Conservation (phyloP, 1,140 invertebrate genomes). For the Drosophila kanapiae region DNA sequence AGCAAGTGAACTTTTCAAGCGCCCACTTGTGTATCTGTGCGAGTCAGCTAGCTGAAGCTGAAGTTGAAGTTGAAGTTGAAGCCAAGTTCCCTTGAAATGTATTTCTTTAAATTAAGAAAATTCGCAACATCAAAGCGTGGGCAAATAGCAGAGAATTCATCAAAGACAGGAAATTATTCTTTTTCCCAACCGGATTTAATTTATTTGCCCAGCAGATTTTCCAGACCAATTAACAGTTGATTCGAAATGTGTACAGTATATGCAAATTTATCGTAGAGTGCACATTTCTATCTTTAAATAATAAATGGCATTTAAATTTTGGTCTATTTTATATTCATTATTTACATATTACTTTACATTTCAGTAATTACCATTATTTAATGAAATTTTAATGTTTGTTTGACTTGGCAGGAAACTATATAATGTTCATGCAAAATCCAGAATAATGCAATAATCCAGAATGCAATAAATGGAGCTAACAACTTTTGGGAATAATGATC, state of each 20-base stretch:
- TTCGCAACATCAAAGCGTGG: not conserved
- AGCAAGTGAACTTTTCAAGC: conserved; percentile 28
- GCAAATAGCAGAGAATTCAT: not conserved
- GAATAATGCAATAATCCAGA: no score
- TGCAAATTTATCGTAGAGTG: no score
- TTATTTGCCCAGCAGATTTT: conserved; percentile 14
- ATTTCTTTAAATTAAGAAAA: conserved; percentile 12
- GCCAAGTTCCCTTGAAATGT: not conserved
- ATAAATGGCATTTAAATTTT: not conserved
- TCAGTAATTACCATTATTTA: no score
- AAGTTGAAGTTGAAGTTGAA: not conserved
- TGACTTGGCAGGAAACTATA: not conserved
- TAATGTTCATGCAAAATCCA: not conserved
- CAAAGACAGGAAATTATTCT: conserved; percentile 16
- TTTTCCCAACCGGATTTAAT: conserved; percentile 10
- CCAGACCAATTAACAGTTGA: conserved; percentile 15
- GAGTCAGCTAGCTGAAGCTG: not conserved
- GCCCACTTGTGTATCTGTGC: conserved; percentile 8
- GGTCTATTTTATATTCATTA: no score
- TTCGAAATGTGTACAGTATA: conserved; percentile 5
- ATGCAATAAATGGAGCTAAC: not conserved
- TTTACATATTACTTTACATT: no score
- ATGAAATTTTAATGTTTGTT: not conserved
- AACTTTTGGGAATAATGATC: not conserved
- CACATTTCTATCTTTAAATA: not conserved